phyloP scores from a whole-genome alignment of 1,140 invertebrate genomes.

The Solenopsis invicta region DNA sequence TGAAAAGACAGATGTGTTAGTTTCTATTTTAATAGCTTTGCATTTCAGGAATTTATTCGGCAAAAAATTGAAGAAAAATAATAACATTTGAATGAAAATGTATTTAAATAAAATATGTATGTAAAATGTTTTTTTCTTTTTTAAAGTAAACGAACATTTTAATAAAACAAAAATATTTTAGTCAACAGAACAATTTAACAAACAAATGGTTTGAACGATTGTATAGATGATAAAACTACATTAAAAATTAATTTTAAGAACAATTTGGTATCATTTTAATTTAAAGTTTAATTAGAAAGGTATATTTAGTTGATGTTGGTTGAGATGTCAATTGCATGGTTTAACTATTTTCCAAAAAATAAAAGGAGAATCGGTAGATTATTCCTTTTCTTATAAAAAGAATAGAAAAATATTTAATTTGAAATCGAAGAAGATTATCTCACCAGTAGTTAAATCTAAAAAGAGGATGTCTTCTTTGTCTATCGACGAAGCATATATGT shows the following conservation, averaged over 20 bases:
- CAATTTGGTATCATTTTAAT: too few relatives aligned
- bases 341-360: background rate
- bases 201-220: background rate
- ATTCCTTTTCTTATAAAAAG: background rate
- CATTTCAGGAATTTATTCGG: background rate
- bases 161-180: background rate
- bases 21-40: background rate
- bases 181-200: background rate
- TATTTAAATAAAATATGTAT: background rate
- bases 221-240: background rate
- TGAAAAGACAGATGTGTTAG: constrained; percentile 69
- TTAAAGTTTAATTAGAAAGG: background rate
- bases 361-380: background rate
- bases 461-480: constrained; percentile 93
- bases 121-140: background rate
- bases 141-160: background rate
- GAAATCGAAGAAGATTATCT: constrained; percentile 40
- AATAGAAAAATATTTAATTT: constrained; percentile 4
- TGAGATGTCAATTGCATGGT: background rate
- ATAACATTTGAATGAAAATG: background rate
- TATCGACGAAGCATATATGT: constrained; percentile 91
- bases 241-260: background rate
- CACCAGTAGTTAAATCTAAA: constrained; percentile 91
- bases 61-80: background rate
- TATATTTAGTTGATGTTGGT: background rate